Evolutionary conservation across 2,888 invertebrate genomes (phyloP).

Genomic region (Melanostoma scalare): DNA sequence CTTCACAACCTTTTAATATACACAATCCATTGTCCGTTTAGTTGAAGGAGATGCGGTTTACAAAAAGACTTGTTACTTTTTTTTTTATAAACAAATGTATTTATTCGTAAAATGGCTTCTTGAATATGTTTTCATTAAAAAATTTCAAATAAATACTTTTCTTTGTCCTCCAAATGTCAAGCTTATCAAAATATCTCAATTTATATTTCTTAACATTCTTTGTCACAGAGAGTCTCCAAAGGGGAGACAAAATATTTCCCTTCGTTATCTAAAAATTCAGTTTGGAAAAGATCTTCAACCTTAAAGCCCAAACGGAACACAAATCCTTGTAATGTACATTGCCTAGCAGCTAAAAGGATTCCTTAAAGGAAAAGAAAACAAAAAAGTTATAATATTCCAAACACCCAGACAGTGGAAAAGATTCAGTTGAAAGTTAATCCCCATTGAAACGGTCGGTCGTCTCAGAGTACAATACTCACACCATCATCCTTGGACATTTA

Average conservation of each 20-base stretch:
- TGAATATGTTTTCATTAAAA: too few species aligned
- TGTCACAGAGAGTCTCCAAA: too few species aligned
- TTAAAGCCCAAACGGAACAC: neutral
- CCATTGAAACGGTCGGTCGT: neutral
- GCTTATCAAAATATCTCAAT: too few species aligned
- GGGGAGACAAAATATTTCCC: neutral
- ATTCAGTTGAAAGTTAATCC: conserved; percentile 15
- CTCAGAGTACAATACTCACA: neutral
- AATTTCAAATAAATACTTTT: too few species aligned
- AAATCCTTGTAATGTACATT: neutral
- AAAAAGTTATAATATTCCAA: conserved; percentile 49
- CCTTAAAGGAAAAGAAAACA: neutral
- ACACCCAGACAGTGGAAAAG: conserved; percentile 19
- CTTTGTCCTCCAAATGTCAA: too few species aligned
- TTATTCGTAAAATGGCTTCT: too few species aligned
- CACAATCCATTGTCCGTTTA: too few species aligned
- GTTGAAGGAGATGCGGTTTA: too few species aligned
- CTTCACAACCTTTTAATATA: too few species aligned
- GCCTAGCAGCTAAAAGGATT: conserved; percentile 10
- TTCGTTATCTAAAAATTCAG: conserved; percentile 12
- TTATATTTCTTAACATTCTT: too few species aligned
- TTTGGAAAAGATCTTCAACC: conserved; percentile 15
- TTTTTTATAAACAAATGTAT: too few species aligned
- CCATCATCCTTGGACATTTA: conserved; percentile 17
- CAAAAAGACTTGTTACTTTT: too few species aligned